These are phyloP conservation scores for Euschistus heros DNA, from an alignment of 1,140 invertebrate species.

Conservation along the genomic window DNA sequence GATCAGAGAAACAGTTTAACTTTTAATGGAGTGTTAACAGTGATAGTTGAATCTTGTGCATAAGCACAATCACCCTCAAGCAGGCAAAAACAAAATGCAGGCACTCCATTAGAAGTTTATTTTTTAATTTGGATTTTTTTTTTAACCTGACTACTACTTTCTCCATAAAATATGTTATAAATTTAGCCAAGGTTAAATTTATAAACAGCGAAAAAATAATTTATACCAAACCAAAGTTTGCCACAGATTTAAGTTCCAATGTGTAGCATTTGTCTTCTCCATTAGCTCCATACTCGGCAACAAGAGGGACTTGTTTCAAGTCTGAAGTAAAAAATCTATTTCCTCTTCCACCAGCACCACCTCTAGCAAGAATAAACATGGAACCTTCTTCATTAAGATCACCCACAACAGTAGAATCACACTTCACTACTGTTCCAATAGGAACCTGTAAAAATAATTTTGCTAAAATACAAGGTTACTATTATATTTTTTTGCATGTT, in stretches of 20 bases:
- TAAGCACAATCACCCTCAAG: no score
- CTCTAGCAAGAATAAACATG: slow-evolving; percentile 86
- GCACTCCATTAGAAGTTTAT: no score
- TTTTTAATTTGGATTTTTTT: no score
- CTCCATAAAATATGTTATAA: no score
- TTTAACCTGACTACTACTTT: no score
- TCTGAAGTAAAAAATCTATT: slow-evolving; percentile 84
- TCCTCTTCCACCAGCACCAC: slow-evolving; percentile 89
- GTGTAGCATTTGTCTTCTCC: slow-evolving; percentile 66
- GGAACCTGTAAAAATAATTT: slow-evolving; percentile 53
- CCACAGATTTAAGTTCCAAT: slow-evolving; percentile 85
- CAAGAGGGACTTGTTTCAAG: slow-evolving; percentile 66
- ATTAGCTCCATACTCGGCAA: slow-evolving; percentile 76
- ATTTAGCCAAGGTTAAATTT: no score
- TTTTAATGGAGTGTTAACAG: no score
- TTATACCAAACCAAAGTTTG: slow-evolving; percentile 77
- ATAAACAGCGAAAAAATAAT: no score
- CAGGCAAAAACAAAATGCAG: no score
- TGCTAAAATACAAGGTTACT: background rate
- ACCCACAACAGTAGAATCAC: slow-evolving; percentile 51
- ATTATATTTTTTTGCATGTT: background rate
- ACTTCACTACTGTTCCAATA: slow-evolving; percentile 72
- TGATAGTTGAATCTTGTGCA: no score
- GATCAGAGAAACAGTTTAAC: no score
- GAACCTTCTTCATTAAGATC: slow-evolving; percentile 57